phyloP scores from a whole-genome alignment of 2,888 invertebrate genomes.

The Eulithis prunata region DNA sequence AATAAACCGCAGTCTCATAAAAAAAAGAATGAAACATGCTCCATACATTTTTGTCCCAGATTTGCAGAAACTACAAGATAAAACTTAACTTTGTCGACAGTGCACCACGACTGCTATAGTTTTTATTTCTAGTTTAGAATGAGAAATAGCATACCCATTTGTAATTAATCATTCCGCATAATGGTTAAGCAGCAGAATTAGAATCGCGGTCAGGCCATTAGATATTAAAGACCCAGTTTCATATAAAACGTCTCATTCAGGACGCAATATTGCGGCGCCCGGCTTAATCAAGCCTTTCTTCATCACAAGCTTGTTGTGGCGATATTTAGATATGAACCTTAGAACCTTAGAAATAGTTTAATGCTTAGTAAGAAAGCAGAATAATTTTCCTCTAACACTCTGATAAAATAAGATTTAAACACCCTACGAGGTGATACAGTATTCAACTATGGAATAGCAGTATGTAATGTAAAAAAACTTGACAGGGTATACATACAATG shows the following conservation, averaged over 20 bases:
- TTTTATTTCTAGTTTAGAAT: neutral
- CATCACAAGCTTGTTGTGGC: too few species aligned
- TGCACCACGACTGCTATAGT: too few species aligned
- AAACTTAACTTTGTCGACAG: too few species aligned
- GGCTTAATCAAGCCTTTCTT: too few species aligned
- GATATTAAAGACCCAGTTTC: constrained; percentile 47
- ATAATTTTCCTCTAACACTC: too few species aligned
- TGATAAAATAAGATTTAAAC: neutral
- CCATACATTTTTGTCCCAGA: too few species aligned
- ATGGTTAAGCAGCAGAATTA: constrained; percentile 40
- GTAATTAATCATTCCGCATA: constrained; percentile 40
- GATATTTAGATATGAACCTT: too few species aligned
- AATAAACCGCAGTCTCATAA: too few species aligned
- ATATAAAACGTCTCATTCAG: neutral
- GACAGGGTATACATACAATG: neutral
- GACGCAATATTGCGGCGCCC: neutral
- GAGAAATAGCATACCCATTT: constrained; percentile 16
- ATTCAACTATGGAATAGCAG: neutral
- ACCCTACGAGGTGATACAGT: neutral
- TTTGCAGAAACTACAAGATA: too few species aligned
- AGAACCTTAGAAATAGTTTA: too few species aligned
- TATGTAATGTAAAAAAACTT: neutral
- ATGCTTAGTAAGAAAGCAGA: too few species aligned
- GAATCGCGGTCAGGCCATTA: constrained; percentile 44
- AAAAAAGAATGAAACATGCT: too few species aligned